Evolutionary conservation across 2,888 invertebrate genomes (phyloP).

Genomic region (Lasioglossum leucozonium): DNA sequence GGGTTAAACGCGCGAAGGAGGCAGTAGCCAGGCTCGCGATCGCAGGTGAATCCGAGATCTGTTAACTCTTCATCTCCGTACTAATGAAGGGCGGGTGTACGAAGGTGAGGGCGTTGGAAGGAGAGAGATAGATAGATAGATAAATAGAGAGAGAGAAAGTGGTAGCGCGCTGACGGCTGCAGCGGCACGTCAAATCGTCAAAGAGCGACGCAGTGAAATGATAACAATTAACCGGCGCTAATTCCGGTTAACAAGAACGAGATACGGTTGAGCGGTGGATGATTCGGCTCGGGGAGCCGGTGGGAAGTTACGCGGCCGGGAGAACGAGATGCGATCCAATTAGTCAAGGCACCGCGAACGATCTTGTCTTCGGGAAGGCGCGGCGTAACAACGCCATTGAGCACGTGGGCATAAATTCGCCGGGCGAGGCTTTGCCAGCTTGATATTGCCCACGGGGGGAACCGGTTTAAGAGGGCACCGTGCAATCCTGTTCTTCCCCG

Average conservation of each 20-base stretch:
- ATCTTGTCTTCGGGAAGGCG: constrained; percentile 49
- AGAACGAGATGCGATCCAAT: constrained; percentile 42
- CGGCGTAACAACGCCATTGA: constrained; percentile 48
- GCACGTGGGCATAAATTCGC: constrained; percentile 51
- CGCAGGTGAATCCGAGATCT: not conserved
- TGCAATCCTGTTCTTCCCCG: not conserved
- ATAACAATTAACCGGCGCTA: constrained; percentile 29
- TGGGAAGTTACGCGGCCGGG: not conserved
- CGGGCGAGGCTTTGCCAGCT: constrained; percentile 19
- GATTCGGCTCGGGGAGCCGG: constrained; percentile 8
- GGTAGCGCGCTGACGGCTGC: not conserved
- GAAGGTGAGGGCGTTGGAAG: not conserved
- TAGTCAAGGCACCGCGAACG: constrained; percentile 35
- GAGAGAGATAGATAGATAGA: too few relatives aligned
- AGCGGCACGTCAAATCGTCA: constrained; percentile 1
- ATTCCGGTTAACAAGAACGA: constrained; percentile 39
- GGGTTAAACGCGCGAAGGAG: not conserved
- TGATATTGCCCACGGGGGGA: constrained; percentile 72
- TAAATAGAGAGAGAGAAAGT: too few relatives aligned
- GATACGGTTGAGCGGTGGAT: not conserved
- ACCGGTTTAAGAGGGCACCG: constrained; percentile 68
- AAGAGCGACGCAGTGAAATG: not conserved
- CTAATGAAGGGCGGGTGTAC: not conserved
- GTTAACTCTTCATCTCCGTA: not conserved
- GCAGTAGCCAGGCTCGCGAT: not conserved